Conservation (phyloP, 2,888 invertebrate genomes). For the Eristalinus sepulchralis region DNA sequence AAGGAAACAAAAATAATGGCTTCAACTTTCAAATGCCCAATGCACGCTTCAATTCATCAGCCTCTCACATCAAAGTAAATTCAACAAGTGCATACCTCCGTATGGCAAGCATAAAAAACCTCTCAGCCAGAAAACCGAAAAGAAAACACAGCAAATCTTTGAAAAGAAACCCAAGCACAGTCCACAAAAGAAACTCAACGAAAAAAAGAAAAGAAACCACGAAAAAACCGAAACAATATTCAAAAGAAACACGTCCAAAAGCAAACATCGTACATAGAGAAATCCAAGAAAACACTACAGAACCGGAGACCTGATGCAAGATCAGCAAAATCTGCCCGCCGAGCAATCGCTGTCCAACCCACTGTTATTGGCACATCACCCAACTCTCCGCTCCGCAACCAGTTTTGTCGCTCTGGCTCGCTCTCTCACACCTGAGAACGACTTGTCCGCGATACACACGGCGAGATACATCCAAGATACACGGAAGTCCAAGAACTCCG, state of each 20-base stretch:
- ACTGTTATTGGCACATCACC: conserved; percentile 54
- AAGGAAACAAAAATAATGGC: too few species aligned
- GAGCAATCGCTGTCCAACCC: not conserved
- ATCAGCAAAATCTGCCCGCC: conserved; percentile 58
- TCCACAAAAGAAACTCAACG: conserved; percentile 30
- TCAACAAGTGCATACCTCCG: conserved; percentile 29
- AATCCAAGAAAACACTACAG: conserved; percentile 42
- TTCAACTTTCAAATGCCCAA: not conserved
- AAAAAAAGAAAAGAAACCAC: conserved; percentile 11
- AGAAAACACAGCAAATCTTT: not conserved
- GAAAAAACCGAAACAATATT: conserved; percentile 1
- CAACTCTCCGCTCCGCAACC: not conserved
- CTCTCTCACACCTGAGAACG: conserved; percentile 7
- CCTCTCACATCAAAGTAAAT: conserved; percentile 13
- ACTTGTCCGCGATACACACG: conserved; percentile 29
- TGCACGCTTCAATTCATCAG: not conserved
- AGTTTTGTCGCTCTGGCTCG: conserved; percentile 17
- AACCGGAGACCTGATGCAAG: conserved; percentile 44
- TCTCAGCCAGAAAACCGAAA: not conserved
- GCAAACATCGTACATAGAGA: conserved; percentile 13
- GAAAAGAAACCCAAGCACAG: conserved; percentile 22
- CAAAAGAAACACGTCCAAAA: conserved; percentile 13
- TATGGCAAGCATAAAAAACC: conserved; percentile 9
- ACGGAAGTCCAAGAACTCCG: conserved; percentile 48
- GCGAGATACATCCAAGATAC: conserved; percentile 44